Percentiles rank a stretch among this genome's conserved stretches.
Evolutionary conservation across 2,888 invertebrate species (phyloP).

Genomic region (Hirtodrosophila duncani): DNA sequence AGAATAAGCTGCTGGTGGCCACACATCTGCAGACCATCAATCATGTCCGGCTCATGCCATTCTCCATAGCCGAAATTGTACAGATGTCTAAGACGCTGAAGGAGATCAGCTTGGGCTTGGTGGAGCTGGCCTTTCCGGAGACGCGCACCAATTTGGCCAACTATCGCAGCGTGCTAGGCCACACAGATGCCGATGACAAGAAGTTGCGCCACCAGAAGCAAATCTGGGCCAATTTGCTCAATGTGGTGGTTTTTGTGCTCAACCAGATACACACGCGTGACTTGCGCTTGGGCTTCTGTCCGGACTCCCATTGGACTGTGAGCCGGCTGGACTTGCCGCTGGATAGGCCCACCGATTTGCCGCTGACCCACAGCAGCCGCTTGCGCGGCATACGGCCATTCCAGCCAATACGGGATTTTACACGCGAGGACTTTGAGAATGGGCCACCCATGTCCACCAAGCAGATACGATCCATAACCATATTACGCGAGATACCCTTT

Average conservation of each 20-base stretch:
- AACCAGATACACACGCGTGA: constrained; percentile 92
- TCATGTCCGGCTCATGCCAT: constrained; percentile 80
- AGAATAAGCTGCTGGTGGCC: constrained; percentile 75
- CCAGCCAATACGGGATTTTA: constrained; percentile 80
- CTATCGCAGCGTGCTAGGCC: constrained; percentile 79
- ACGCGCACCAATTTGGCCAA: constrained; percentile 83
- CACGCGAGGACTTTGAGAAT: constrained; percentile 83
- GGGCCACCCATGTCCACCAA: constrained; percentile 91
- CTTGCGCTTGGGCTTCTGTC: constrained; percentile 88
- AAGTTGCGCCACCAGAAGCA: constrained; percentile 79
- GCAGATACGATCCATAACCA: constrained; percentile 91
- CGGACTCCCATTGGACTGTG: constrained; percentile 84
- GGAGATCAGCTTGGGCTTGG: constrained; percentile 89
- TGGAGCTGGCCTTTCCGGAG: constrained; percentile 92
- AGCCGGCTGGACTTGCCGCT: constrained; percentile 79
- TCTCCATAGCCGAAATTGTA: constrained; percentile 86
- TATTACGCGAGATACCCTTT: constrained; percentile 95
- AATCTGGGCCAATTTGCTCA: constrained; percentile 89
- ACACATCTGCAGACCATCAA: constrained; percentile 33
- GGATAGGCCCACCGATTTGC: constrained; percentile 80
- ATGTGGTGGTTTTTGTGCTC: constrained; percentile 84
- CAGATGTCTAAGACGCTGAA: constrained; percentile 86
- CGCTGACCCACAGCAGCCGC: constrained; percentile 79
- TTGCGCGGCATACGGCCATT: constrained; percentile 80
- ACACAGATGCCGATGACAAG: constrained; percentile 75